These are phyloP conservation scores for Gephyroberyx darwinii DNA, from an alignment of 2,797 vertebrate genomes.

Conservation along the genomic window DNA sequence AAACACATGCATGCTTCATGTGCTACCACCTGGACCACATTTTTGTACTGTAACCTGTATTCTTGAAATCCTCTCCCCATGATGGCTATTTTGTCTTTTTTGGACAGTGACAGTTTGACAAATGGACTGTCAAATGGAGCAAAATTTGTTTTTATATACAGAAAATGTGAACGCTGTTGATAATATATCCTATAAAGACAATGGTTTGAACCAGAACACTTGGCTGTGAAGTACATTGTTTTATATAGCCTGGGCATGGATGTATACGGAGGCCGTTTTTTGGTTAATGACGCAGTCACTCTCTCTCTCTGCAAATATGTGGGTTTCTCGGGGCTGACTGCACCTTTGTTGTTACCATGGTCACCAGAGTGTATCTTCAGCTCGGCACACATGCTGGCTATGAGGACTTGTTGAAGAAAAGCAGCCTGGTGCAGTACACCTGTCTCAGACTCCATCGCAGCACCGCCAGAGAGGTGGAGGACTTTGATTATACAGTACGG, in stretches of 20 bases:
- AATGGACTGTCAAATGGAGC: slow-evolving; percentile 47
- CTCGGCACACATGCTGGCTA: slow-evolving; percentile 26
- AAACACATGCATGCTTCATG: slow-evolving; percentile 77
- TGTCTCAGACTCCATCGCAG: slow-evolving; percentile 49
- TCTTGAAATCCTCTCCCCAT: slow-evolving; percentile 76
- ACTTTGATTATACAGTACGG: slow-evolving; percentile 65
- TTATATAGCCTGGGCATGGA: slow-evolving; percentile 46
- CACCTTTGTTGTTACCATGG: slow-evolving; percentile 58
- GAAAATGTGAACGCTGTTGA: slow-evolving; percentile 76
- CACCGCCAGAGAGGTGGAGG: slow-evolving; percentile 53
- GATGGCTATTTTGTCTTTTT: slow-evolving; percentile 64
- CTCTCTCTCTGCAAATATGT: slow-evolving; percentile 33
- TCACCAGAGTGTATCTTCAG: slow-evolving; percentile 48
- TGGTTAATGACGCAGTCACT: slow-evolving; percentile 23
- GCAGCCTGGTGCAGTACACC: slow-evolving; percentile 57
- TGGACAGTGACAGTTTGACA: slow-evolving; percentile 49
- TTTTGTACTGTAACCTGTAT: slow-evolving; percentile 83
- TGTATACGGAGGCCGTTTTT: slow-evolving; percentile 16
- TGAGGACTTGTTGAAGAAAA: slow-evolving; percentile 25
- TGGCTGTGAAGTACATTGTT: slow-evolving; percentile 66
- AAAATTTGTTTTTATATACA: slow-evolving; percentile 65
- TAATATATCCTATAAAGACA: slow-evolving; percentile 62
- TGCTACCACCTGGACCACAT: slow-evolving; percentile 69
- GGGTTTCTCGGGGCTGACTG: slow-evolving; percentile 50
- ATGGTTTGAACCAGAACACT: slow-evolving; percentile 58